These are phyloP conservation scores for Thamnophis sirtalis DNA, from an alignment of 2,113 vertebrate genomes.

Conservation along the genomic window DNA sequence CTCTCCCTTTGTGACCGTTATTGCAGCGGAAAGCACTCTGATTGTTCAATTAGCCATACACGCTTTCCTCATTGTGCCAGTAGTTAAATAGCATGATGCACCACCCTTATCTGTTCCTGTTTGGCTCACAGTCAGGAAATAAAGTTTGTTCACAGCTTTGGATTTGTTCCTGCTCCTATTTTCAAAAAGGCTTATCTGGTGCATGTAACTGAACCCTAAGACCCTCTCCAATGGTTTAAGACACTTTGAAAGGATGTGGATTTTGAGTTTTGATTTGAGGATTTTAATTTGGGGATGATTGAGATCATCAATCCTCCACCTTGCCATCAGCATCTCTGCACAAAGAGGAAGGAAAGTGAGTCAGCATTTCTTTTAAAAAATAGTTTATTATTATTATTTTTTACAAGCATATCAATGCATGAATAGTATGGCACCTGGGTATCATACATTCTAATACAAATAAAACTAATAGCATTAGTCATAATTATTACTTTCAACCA, in stretches of 20 bases:
- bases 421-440: too few species aligned
- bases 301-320: not conserved
- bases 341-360: not conserved
- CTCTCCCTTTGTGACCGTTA: not conserved
- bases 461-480: too few species aligned
- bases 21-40: not conserved
- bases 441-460: too few species aligned
- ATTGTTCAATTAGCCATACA: not conserved
- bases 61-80: not conserved
- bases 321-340: not conserved
- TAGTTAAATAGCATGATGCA: not conserved
- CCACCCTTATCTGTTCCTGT: not conserved
- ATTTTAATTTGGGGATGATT: not conserved
- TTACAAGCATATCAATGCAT: too few species aligned
- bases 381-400: too few species aligned
- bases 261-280: not conserved
- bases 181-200: not conserved
- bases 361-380: not conserved
- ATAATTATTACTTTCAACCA: too few species aligned
- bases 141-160: not conserved
- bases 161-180: not conserved
- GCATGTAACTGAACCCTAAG: not conserved
- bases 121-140: not conserved
- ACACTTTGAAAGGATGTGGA: not conserved
- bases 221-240: not conserved